Evolutionary conservation across 2,888 invertebrate genomes (phyloP), one percentile per base, ranked within the genome.

Genomic region (Macrostomum cliftonense): DNA sequence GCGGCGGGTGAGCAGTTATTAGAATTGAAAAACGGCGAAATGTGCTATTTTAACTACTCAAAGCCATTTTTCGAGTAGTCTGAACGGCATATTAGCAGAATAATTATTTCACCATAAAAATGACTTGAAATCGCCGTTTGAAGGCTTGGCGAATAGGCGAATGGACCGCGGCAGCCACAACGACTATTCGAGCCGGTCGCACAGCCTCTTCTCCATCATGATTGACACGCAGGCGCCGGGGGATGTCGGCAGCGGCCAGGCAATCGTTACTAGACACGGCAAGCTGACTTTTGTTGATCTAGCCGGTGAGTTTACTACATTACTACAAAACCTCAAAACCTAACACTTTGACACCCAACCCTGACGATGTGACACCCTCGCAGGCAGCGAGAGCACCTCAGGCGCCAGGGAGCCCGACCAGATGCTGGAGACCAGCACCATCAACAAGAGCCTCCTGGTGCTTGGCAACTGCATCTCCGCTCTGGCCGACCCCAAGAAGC

Each of bases 231-330:
- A 88, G 63, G 57, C 60, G 1, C 61, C 60, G 42, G 38, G 37
- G 14, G 79, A 88, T 58, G 83, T 86, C 37, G 81, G 84, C 58
- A 82, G 86, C 61, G 91, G 91, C 21, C 89, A 91, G 73, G 80
- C 91, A 49, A 87, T 88, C 73, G 79, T 88, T 58, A 83, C 86
- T 37, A 81, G 84, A 58, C 83, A 86, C 61, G 91, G 91, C 21
- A 91, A 91, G 73, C 80, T 91, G 49, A 87, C 88, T 73, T 88
- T 91, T 67, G 89, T 91, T 9, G 91, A 91, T 70, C 73, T 91
- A 52, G 91, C 91, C 1, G 89, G 91, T 66, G 50, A 47, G 54
- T n/a, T n/a, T n/a, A n/a, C n/a, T n/a, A 28, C 28, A 28, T 42
- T 42, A 9, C 12, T 19, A n/a, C n/a, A n/a, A n/a, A n/a, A n/a